These are phyloP conservation scores for Microtus ochrogaster DNA, from an alignment of 2,113 vertebrate species.

Conservation along the genomic window DNA sequence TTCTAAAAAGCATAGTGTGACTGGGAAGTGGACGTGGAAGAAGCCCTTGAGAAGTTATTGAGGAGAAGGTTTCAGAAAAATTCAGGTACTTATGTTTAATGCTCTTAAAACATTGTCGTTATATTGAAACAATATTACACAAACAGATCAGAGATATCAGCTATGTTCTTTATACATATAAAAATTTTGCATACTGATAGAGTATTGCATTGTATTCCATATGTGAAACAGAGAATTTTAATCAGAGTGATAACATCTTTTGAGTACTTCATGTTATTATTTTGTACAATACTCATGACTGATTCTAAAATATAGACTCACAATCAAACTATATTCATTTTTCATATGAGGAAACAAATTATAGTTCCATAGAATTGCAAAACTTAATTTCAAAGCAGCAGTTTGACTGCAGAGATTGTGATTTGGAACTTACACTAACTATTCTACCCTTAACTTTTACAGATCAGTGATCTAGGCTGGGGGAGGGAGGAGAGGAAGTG, in stretches of 20 bases:
- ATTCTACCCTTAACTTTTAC: background rate
- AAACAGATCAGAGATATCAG: background rate
- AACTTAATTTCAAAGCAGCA: background rate
- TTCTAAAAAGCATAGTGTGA: background rate
- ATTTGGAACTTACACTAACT: background rate
- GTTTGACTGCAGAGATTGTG: background rate
- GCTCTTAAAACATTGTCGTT: background rate
- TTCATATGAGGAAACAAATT: slow-evolving; percentile 18
- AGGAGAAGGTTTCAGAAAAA: background rate
- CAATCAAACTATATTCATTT: background rate
- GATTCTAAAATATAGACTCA: background rate
- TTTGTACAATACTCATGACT: background rate
- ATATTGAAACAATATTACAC: background rate
- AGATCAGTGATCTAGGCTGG: background rate
- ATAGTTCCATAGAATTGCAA: background rate
- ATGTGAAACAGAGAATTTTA: background rate
- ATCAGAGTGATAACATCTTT: background rate
- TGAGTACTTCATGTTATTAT: background rate
- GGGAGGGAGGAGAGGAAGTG: background rate
- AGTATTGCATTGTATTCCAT: background rate
- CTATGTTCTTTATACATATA: background rate
- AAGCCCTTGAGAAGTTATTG: background rate
- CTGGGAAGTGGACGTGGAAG: background rate
- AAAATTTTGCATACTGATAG: background rate
- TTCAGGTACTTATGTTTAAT: background rate